These are phyloP conservation scores for Pipistrellus pipistrellus DNA, from an alignment of 2,797 vertebrate genomes.

Conservation along the genomic window DNA sequence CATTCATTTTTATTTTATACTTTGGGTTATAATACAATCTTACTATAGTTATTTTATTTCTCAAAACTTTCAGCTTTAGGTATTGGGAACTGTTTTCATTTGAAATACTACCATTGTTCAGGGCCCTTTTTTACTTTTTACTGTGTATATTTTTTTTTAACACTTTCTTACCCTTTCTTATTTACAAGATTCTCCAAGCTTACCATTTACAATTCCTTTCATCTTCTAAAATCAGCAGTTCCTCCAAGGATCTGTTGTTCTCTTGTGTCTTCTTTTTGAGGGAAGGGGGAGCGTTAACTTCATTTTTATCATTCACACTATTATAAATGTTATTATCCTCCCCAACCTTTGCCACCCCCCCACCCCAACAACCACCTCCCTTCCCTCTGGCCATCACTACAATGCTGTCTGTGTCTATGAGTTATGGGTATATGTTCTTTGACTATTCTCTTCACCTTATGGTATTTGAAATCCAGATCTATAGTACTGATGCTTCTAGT, in stretches of 20 bases:
- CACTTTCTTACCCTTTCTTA: background rate
- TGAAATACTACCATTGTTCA: background rate
- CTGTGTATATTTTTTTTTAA: background rate
- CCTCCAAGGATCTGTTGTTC: background rate
- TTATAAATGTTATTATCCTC: background rate
- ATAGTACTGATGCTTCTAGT: background rate
- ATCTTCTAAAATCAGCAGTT: background rate
- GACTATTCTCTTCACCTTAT: background rate
- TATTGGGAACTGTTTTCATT: background rate
- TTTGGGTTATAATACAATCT: background rate
- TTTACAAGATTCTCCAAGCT: background rate
- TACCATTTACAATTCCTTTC: background rate
- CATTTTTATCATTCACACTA: background rate
- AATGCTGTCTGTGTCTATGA: background rate
- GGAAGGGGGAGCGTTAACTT: background rate
- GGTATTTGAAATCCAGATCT: background rate
- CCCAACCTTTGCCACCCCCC: background rate
- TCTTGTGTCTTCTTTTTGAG: background rate
- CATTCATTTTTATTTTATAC: slow-evolving; percentile 5
- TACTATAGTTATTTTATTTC: background rate
- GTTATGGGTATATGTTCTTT: background rate
- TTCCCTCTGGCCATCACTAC: background rate
- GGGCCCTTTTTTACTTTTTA: background rate
- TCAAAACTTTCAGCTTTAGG: background rate
- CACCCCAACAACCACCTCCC: background rate